These are phyloP conservation scores for Sesia apiformis DNA, from an alignment of 2,888 invertebrate genomes.

Conservation along the genomic window DNA sequence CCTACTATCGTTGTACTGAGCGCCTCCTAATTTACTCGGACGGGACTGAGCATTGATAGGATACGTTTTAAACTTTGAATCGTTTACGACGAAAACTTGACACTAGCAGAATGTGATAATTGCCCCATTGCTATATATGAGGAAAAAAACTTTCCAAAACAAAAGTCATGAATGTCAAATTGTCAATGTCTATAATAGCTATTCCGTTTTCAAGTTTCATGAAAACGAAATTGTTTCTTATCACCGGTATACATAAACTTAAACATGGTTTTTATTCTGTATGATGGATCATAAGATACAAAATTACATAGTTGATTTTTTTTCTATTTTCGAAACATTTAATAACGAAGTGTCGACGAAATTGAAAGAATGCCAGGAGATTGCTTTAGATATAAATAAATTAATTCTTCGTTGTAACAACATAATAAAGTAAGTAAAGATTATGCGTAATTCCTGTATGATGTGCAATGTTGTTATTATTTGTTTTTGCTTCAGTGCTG, in stretches of 20 bases:
- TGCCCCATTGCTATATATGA: too few relatives aligned
- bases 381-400: conserved; percentile 66
- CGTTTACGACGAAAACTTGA: too few relatives aligned
- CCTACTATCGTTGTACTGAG: too few relatives aligned
- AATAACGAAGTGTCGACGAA: conserved; percentile 55
- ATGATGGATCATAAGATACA: conserved; percentile 67
- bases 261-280: conserved; percentile 3
- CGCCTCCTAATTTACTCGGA: too few relatives aligned
- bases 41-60: too few relatives aligned
- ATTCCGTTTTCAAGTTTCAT: too few relatives aligned
- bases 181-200: too few relatives aligned
- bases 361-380: conserved; percentile 68
- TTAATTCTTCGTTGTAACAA: conserved; percentile 64
- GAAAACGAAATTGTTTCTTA: neutral
- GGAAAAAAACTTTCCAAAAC: too few relatives aligned
- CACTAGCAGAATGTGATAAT: too few relatives aligned
- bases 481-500: conserved; percentile 44
- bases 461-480: neutral
- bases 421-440: conserved; percentile 58
- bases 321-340: conserved; percentile 65
- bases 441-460: neutral
- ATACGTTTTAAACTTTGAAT: too few relatives aligned
- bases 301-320: conserved; percentile 68
- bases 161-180: too few relatives aligned
- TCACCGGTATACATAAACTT: neutral